Evolutionary conservation across 2,113 vertebrate species (phyloP), one percentile per base, ranked within the genome.

Genomic region (Mobula birostris): DNA sequence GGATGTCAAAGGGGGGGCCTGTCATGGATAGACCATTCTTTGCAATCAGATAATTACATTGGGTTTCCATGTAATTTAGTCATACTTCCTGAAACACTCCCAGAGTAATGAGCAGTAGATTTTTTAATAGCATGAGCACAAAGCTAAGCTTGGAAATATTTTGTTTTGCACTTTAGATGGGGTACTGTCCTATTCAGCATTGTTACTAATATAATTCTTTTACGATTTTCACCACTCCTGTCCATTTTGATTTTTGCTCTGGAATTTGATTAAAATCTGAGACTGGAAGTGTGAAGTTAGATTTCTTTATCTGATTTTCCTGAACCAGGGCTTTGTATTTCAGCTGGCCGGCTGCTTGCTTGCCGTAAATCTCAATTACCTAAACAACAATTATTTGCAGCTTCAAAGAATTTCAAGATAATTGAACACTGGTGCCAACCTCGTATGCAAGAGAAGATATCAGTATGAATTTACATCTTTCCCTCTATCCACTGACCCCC

Each of bases 21-120:
- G 24, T 93, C 32, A 32, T 88, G n/a, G 85, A 19, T 32, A 7
- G 14, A 5, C n/a, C 5, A 9, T 90, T 74, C 14, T 27, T 74
- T 74, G 15, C 24, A 76, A 93, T 48, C 4, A 56, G 56, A 27
- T 74, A 24, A 74, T 74, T 56, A 56, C 70, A 9, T 72, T 68
- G 48, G 9, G 36, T 27, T 74, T 93, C 91, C 70, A 74, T 93
- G 12, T 93, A 93, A 74, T 11, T 40, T 92, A 92, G 36, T 92
- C 63, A 92, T 92, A 19, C 68, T 32, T 11, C 58, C 27, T 63
- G 83, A 1, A 63, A 63, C 9, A 9, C 12, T 63, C 68, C 56
- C 83, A 63, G 56, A 90, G 21, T 17, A 14, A 8, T 66, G n/a
- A 8, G 29, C 85, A 66, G 66, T 15, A 32, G 6, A 66, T 66